Percentiles rank a stretch among this genome's conserved stretches.
Evolutionary conservation across 2,113 vertebrate genomes (phyloP).

Genomic region (Antechinus stuartii): DNA sequence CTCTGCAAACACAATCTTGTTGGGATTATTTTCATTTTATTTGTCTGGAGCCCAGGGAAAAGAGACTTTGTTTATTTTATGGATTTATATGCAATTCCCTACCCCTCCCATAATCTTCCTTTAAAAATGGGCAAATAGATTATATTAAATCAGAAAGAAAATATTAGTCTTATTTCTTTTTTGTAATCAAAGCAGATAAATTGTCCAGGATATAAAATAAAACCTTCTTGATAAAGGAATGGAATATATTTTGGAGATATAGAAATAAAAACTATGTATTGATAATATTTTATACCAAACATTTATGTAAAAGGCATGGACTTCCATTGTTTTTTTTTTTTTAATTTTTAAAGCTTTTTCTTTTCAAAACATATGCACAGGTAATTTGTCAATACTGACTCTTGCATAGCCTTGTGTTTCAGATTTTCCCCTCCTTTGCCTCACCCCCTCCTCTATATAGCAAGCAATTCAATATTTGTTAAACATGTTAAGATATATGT

Average conservation of each 20-base stretch:
- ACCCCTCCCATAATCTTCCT: slow-evolving; percentile 66
- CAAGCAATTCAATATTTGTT: too few relatives aligned
- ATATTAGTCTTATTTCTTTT: slow-evolving; percentile 60
- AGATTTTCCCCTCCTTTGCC: too few relatives aligned
- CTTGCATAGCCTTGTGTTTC: too few relatives aligned
- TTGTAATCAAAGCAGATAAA: background rate
- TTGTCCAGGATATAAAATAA: slow-evolving; percentile 34
- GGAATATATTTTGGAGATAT: background rate
- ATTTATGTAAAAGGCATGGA: too few relatives aligned
- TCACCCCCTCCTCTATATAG: too few relatives aligned
- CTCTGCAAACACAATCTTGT: slow-evolving; percentile 69
- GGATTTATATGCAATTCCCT: slow-evolving; percentile 74
- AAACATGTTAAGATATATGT: too few relatives aligned
- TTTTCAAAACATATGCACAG: too few relatives aligned
- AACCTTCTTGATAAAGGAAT: background rate
- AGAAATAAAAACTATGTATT: background rate
- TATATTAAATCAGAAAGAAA: slow-evolving; percentile 63
- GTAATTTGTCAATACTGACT: too few relatives aligned
- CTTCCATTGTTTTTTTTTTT: too few relatives aligned
- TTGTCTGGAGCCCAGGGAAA: slow-evolving; percentile 70
- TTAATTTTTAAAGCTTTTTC: too few relatives aligned
- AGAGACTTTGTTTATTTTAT: slow-evolving; percentile 74
- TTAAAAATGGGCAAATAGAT: slow-evolving; percentile 65
- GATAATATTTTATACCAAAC: background rate
- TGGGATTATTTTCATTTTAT: slow-evolving; percentile 77